Conservation (phyloP, 2,113 vertebrate species). For the Tylochromis polylepis region DNA sequence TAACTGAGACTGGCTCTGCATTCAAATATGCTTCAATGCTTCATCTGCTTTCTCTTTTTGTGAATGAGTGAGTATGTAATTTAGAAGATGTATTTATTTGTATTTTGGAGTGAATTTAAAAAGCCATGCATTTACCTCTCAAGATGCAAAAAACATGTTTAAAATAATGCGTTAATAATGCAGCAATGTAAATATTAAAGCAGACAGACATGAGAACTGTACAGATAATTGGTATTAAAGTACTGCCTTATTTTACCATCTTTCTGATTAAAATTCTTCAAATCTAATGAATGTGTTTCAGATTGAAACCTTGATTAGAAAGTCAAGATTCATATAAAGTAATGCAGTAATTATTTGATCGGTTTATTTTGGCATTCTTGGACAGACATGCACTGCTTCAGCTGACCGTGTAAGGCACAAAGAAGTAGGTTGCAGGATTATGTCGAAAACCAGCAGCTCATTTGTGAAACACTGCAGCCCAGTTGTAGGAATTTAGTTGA, state of each 20-base stretch:
- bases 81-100: background rate
- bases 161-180: background rate
- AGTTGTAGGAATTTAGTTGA: constrained; percentile 23
- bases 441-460: background rate
- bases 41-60: background rate
- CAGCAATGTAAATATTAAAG: accelerated
- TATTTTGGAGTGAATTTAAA: background rate
- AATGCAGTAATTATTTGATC: background rate
- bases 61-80: background rate
- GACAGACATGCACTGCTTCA: background rate
- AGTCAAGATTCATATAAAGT: background rate
- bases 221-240: background rate
- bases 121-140: background rate
- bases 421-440: constrained; percentile 6
- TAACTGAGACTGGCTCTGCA: background rate
- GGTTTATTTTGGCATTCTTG: background rate
- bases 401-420: background rate
- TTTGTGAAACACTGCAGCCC: background rate
- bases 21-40: background rate
- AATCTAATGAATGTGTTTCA: background rate
- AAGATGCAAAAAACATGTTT: background rate
- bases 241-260: background rate
- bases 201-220: background rate
- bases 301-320: background rate
- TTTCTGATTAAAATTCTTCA: background rate